Evolutionary conservation across 2,113 vertebrate species (phyloP).

Genomic region (Amphiprion ocellaris): DNA sequence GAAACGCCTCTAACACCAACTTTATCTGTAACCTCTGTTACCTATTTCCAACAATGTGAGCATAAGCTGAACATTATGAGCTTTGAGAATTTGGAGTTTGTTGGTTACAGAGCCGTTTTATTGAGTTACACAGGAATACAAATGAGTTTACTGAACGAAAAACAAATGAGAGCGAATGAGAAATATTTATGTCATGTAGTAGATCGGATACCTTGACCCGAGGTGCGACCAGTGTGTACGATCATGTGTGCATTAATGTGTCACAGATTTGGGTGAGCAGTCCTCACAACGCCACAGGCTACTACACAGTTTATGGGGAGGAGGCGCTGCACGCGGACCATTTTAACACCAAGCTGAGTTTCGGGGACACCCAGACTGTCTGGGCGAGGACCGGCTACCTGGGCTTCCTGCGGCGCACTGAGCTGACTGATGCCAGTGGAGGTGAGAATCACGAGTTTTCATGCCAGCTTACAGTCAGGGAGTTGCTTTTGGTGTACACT

Average conservation of each 20-base stretch:
- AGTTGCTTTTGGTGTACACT: not conserved
- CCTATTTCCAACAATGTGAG: no score
- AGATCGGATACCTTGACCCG: not conserved
- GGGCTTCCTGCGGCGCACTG: slow-evolving; percentile 95
- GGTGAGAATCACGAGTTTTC: slow-evolving; percentile 80
- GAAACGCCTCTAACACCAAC: no score
- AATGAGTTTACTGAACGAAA: no score
- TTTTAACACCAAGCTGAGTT: slow-evolving; percentile 94
- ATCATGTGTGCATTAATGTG: not conserved
- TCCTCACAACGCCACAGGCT: slow-evolving; percentile 95
- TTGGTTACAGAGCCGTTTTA: no score
- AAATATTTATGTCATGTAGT: not conserved
- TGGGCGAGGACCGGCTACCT: slow-evolving; percentile 97
- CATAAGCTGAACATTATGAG: no score
- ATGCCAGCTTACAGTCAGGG: not conserved
- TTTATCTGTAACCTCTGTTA: no score
- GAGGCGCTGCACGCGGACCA: slow-evolving; percentile 95
- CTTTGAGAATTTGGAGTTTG: no score
- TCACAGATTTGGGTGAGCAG: slow-evolving; percentile 96
- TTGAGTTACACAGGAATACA: no score
- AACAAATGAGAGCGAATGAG: no score
- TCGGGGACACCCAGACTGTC: slow-evolving; percentile 94
- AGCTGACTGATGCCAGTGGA: slow-evolving; percentile 95
- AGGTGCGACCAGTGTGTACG: not conserved
- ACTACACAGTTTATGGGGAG: slow-evolving; percentile 96